Evolutionary conservation across 2,888 invertebrate genomes (phyloP), one percentile per base, ranked within the genome.

Genomic region (Hyposoter didymator): DNA sequence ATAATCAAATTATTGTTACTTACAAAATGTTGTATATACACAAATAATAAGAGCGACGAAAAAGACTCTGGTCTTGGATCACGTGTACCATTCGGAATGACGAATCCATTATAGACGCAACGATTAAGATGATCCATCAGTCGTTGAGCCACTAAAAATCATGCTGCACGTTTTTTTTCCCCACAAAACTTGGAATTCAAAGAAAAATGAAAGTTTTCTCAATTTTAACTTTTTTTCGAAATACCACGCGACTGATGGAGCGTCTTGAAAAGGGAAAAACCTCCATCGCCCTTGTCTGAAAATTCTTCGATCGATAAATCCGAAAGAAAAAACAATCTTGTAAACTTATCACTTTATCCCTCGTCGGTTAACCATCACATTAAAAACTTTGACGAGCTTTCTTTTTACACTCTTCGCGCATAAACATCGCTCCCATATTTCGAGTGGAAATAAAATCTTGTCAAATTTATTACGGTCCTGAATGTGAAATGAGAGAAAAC

Each of bases 1-100:
- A 87, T 87, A 86, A 82, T 85, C 69, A 82, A 88, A 84, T 70
- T 84, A 84, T 83, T 85, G 82, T 84, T 85, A 78, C 72, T 81
- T 59, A 67, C 81, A 59, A 32, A 78, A 45, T 76, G 78, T 87
- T 84, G 84, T 75, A 85, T 74, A 62, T 84, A 84, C 47, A 73
- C 69, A 73, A 19, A 32, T 55, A 75, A 47, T 17, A 47, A 47
- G 47, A 28, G 80, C 64, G 74, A 82, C 32, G 52, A 69, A 6
- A 64, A 78, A 74, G 19, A 69, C 69, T 70, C 17, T 17, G 66
- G 66, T 75, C 49, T 70, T 82, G 52, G 82, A 19, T 59, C 39
- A n/a, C 59, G 45, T 19, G 14, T 43, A 32, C 22, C 28, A 22
- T 28, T 39, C 6, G 28, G n/a, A 72, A 49, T 75, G 49, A 75